Evolutionary conservation across 2,797 vertebrate genomes (phyloP).

Genomic region (Remorina albescens): DNA sequence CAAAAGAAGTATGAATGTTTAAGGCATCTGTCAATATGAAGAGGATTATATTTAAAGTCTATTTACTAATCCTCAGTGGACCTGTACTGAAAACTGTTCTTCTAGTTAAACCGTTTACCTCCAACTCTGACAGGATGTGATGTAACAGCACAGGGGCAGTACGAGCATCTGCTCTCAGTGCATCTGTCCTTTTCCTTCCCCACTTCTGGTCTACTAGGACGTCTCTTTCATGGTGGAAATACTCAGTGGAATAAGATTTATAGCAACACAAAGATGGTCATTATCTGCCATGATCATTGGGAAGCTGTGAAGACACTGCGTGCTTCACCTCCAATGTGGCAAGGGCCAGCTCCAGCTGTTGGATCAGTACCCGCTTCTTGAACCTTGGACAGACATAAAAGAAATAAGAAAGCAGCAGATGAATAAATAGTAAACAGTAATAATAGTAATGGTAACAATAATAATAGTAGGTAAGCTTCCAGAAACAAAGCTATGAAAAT

Average conservation of each 20-base stretch:
- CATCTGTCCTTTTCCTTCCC: conserved; percentile 10
- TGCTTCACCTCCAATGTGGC: conserved; percentile 87
- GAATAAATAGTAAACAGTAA: background rate
- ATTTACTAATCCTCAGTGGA: conserved; percentile 47
- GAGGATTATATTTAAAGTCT: conserved; percentile 67
- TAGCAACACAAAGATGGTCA: conserved; percentile 38
- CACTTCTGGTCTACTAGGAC: conserved; percentile 1
- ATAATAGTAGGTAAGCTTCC: no score
- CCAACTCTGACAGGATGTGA: conserved; percentile 52
- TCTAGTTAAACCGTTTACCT: conserved; percentile 37
- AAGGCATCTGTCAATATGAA: conserved; percentile 67
- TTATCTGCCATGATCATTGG: conserved; percentile 91
- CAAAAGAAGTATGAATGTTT: conserved; percentile 61
- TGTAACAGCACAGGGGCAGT: conserved; percentile 43
- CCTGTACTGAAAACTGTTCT: conserved; percentile 46
- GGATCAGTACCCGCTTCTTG: conserved; percentile 98
- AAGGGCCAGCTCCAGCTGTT: conserved; percentile 93
- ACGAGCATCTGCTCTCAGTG: conserved; percentile 37
- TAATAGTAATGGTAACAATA: background rate
- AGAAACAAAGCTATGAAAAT: conserved; percentile 6
- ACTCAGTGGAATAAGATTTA: background rate
- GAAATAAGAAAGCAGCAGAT: background rate
- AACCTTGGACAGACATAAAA: conserved; percentile 85
- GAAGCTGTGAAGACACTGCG: conserved; percentile 80
- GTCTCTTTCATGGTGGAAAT: conserved; percentile 15